Evolutionary conservation across 1,140 invertebrate species (phyloP), one percentile per base, ranked within the genome.

Genomic region (Dinoponera quadriceps): DNA sequence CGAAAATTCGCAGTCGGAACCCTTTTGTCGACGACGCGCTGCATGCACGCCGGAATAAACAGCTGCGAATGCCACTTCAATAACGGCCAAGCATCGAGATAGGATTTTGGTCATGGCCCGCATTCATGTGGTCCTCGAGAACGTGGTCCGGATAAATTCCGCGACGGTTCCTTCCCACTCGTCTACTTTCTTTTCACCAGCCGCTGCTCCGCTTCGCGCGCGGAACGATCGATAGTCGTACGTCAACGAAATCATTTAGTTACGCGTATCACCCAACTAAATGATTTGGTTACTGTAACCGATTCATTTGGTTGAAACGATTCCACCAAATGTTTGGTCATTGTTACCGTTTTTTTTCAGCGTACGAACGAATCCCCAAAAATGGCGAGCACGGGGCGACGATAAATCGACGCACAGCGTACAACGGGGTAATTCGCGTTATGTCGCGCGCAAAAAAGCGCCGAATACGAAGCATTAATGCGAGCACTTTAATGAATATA

Each of bases 41-140:
- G 72, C 74, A 84, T 65, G 80, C 77, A 63, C 73, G 63, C 55
- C 82, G 38, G 62, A 82, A 73, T 91, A 91, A 91, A 90, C 91
- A 91, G 90, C 91, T 91, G 90, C 88, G 86, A 90, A 83, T 91
- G 90, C 86, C 86, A 91, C 89, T 91, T 91, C 90, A 91, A 91
- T 91, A 90, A 90, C 84, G 63, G 69, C 86, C 62, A 80, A 84
- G 33, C 54, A 72, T 71, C 48, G 49, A 85, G 84, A 88, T 88
- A 88, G 87, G 69, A 84, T 88, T 88, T 88, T 83, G 55, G 49
- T 59, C 13, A 62, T 63, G 66, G 57, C 38, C 80, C 75, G 59
- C 33, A 82, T 78, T 87, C 82, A 38, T 69, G 25, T 49, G 62
- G n/a, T 78, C 33, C 55, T 51, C 49, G 82, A 75, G 57, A 74